phyloP scores from a whole-genome alignment of 2,113 vertebrate genomes.

The Meles meles region DNA sequence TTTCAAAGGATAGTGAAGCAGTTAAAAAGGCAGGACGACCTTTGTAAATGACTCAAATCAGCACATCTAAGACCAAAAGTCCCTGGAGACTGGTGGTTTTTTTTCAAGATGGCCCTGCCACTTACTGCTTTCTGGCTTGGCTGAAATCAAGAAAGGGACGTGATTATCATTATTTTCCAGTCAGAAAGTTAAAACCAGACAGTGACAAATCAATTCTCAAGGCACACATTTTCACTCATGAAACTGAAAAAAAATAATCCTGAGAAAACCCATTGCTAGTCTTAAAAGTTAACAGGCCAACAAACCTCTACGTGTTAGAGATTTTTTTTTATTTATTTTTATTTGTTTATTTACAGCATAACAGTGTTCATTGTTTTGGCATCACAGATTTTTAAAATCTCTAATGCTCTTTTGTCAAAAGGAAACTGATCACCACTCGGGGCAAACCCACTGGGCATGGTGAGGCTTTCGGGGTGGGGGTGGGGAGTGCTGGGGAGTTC shows the following conservation, averaged over 20 bases:
- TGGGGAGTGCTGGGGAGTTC: neutral
- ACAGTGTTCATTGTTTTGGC: too few species aligned
- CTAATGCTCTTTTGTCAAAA: neutral
- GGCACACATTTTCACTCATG: neutral
- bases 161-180: slow-evolving; percentile 33
- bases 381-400: neutral
- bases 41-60: neutral
- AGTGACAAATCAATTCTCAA: slow-evolving; percentile 51
- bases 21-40: neutral
- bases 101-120: neutral
- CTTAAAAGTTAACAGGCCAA: neutral
- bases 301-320: neutral
- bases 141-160: neutral
- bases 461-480: neutral
- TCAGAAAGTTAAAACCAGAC: slow-evolving; percentile 50
- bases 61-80: neutral
- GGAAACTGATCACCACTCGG: neutral
- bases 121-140: neutral
- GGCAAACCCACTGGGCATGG: neutral
- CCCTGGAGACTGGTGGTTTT: neutral
- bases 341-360: too few species aligned
- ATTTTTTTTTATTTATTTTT: neutral
- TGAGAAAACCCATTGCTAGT: neutral
- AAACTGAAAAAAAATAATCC: neutral
- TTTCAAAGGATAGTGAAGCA: neutral